These are phyloP conservation scores for Hypena proboscidalis DNA, from an alignment of 2,888 invertebrate genomes.

Conservation along the genomic window DNA sequence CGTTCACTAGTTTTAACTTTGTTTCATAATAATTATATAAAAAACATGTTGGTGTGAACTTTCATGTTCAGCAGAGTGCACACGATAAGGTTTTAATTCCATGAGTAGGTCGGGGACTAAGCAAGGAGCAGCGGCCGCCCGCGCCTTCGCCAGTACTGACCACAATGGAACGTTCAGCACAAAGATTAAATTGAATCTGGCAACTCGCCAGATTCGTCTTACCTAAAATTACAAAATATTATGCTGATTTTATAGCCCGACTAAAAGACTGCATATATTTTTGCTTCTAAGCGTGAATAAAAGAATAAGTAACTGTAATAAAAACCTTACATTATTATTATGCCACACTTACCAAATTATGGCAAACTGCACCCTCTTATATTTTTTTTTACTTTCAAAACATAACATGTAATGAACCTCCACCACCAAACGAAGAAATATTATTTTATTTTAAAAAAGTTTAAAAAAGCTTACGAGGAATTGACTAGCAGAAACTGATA, in stretches of 20 bases:
- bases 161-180: slow-evolving; percentile 67
- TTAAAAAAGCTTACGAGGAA: no score
- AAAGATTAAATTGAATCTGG: slow-evolving; percentile 78
- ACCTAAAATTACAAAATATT: slow-evolving; percentile 74
- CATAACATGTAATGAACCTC: no score
- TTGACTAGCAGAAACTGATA: no score
- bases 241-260: slow-evolving; percentile 67
- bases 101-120: slow-evolving; percentile 53
- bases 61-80: slow-evolving; percentile 35
- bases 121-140: slow-evolving; percentile 52
- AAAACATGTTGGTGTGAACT: slow-evolving; percentile 20
- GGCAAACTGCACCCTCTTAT: background rate
- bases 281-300: slow-evolving; percentile 15
- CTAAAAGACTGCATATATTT: slow-evolving; percentile 36
- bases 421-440: no score
- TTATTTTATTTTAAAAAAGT: no score
- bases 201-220: slow-evolving; percentile 61
- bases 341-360: background rate
- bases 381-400: no score
- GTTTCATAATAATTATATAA: no score
- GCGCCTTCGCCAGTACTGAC: slow-evolving; percentile 63
- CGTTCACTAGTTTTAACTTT: no score
- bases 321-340: slow-evolving; percentile 10
- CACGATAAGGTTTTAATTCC: slow-evolving; percentile 59
- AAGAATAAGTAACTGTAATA: slow-evolving; percentile 20